A percentile compares a stretch with the other conserved stretches of the same genome.
These are phyloP conservation scores for Loriculus beryllinus DNA, from an alignment of 2,797 vertebrate genomes.

Conservation along the genomic window DNA sequence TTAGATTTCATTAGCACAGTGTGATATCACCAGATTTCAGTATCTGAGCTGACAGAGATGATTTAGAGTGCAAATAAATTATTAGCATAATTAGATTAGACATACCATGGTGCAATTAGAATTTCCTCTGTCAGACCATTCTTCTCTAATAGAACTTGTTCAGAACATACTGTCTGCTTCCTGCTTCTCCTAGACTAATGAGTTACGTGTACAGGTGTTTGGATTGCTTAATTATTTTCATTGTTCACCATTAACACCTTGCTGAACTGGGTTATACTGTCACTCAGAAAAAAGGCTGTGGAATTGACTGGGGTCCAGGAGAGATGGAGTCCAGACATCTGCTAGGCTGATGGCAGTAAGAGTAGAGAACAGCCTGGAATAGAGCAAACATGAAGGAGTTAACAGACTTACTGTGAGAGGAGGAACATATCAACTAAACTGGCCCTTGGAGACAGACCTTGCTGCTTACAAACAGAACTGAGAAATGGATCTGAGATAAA, in stretches of 20 bases:
- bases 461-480: background rate
- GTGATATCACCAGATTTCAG: slow-evolving; percentile 17
- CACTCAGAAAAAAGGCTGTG: background rate
- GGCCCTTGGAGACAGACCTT: background rate
- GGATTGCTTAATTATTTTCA: slow-evolving; percentile 27
- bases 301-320: background rate
- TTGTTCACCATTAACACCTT: slow-evolving; percentile 11
- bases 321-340: background rate
- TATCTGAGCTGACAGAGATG: slow-evolving; percentile 16
- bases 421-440: background rate
- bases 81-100: slow-evolving; percentile 58
- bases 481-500: background rate
- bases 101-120: slow-evolving; percentile 27
- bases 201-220: background rate
- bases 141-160: slow-evolving; percentile 39
- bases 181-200: slow-evolving; percentile 31
- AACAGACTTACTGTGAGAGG: background rate
- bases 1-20: background rate
- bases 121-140: slow-evolving; percentile 25
- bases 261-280: background rate
- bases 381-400: background rate
- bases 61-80: slow-evolving; percentile 52
- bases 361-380: background rate
- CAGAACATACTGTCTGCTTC: slow-evolving; percentile 16
- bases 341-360: background rate